Base-by-base conservation (phyloP, 2,888 invertebrate species). In the Vandiemenella viatica region DNA sequence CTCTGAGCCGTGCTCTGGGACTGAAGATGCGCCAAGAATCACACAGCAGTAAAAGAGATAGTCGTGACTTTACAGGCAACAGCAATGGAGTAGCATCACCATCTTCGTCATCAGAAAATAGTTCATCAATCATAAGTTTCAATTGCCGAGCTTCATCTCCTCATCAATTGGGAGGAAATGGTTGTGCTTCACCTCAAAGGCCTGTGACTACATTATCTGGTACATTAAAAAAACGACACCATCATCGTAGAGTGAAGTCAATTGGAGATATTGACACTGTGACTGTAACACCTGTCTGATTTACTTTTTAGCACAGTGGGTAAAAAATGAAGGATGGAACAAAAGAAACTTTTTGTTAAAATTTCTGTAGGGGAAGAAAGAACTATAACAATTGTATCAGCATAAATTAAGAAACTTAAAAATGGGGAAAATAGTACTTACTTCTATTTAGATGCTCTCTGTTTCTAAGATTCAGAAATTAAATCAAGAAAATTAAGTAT, bases 251-350 rank as follows among this genome's bases (percentile, higher is more conserved):
- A 13, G 81, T 81, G 26, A 79, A 80, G 59, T 81, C 81, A 59
- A 83, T 83, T 56, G 80, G 83, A 3, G 83, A 83, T 63, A 83
- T 83, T 59, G 82, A 83, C 61, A 74, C 75, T 15, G 63, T 68
- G 42, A 66, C 69, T 32, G 65, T 67, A 16, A 65, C 67, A 22
- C 68, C 69, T n/a, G 65, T 65, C 44, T 67, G 60, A 59, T 21
- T 19, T 32, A n/a, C 32, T n/a, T n/a, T n/a, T n/a, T n/a, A n/a
- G n/a, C n/a, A n/a, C n/a, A n/a, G n/a, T n/a, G n/a, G n/a, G n/a
- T n/a, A n/a, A n/a, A n/a, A n/a, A n/a, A n/a, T n/a, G n/a, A n/a
- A n/a, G n/a, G n/a, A n/a, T n/a, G n/a, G n/a, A n/a, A n/a, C n/a
- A n/a, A n/a, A n/a, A n/a, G n/a, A n/a, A n/a, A n/a, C n/a, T n/a